Percentiles rank a stretch among this genome's conserved stretches.
Evolutionary conservation across 2,113 vertebrate species (phyloP).

Genomic region (Colaptes auratus): DNA sequence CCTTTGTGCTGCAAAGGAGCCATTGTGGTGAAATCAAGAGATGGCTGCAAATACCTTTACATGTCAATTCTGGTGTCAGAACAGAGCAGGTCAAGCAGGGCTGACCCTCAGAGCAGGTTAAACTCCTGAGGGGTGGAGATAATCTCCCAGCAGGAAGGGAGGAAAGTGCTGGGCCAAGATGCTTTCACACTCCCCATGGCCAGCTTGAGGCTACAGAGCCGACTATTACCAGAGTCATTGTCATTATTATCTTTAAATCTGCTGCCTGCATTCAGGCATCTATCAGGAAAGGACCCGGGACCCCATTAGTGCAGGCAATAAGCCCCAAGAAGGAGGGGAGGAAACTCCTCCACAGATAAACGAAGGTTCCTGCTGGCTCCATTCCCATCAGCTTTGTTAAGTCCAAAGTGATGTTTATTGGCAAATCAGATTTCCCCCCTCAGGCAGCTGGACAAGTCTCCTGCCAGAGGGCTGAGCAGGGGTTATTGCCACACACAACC

Average conservation of each 20-base stretch:
- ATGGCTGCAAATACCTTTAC: slow-evolving; percentile 36
- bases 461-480: neutral
- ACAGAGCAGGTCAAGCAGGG: slow-evolving; percentile 52
- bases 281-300: slow-evolving; percentile 68
- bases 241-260: slow-evolving; percentile 76
- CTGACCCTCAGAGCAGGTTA: slow-evolving; percentile 46
- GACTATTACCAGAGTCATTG: slow-evolving; percentile 77
- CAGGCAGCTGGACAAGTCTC: slow-evolving; percentile 40
- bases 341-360: slow-evolving; percentile 67
- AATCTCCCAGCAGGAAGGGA: slow-evolving; percentile 67
- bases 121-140: slow-evolving; percentile 67
- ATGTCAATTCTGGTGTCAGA: slow-evolving; percentile 72
- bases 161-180: slow-evolving; percentile 43
- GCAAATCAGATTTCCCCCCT: slow-evolving; percentile 64
- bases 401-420: slow-evolving; percentile 74
- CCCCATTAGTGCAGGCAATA: slow-evolving; percentile 62
- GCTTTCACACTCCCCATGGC: slow-evolving; percentile 32
- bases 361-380: slow-evolving; percentile 58
- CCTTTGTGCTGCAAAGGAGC: slow-evolving; percentile 21
- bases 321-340: slow-evolving; percentile 53
- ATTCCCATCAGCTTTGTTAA: slow-evolving; percentile 69
- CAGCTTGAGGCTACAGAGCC: slow-evolving; percentile 47
- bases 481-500: neutral
- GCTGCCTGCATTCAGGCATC: slow-evolving; percentile 64
- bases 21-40: slow-evolving; percentile 29